Base-by-base conservation (phyloP, 30 jellyfish, hydroid and myxozoan species). In the Aurelia sp. region DNA sequence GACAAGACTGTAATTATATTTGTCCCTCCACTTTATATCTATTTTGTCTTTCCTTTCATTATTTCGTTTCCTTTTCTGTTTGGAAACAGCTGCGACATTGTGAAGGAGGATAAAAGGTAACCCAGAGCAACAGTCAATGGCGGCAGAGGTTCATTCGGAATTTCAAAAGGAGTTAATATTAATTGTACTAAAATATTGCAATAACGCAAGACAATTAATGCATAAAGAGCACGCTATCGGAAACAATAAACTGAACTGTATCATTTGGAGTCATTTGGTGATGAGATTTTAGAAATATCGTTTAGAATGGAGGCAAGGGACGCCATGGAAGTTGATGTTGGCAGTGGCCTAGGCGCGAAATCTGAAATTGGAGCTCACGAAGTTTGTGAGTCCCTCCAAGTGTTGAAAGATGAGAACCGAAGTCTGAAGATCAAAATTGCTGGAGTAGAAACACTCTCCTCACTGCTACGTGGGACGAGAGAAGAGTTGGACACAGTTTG, bases 401-500 rank as follows among this genome's bases (percentile, higher is more conserved):
- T 70, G 38, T 30, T 78, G 82, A 53, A 70, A 59, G 96, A 88
- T 6, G 96, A 88, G 70, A 88, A 88, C 80, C 87, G 96, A 13
- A 78, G 89, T 52, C 89, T 88, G 5, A 88, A 72, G 60, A 88
- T 88, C 24, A 88, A 72, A 61, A 78, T 88, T 5, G 96, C 96
- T 58, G 96, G 96, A 15, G 96, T 88, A 5, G 89, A 88, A 21
- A 78, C 89, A 10, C 66, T 88, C 52, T 88, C 96, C 33, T 88
- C 96, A 15, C 35, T 88, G 63, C 58, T 88, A 38, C 86, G 85
- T 33, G 85, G 90, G 31, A 88, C 96, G 30, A 67, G 88, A 71
- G 96, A 78, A 18, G 96, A 88, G 48, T 62, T 88, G 61, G 84
- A 78, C 15, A 71, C 89, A 30, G 83, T 88, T 44, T 69, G 63